Evolutionary conservation across 2,113 vertebrate species (phyloP), one percentile per base, ranked within the genome.

Genomic region (Xenopus tropicalis): DNA sequence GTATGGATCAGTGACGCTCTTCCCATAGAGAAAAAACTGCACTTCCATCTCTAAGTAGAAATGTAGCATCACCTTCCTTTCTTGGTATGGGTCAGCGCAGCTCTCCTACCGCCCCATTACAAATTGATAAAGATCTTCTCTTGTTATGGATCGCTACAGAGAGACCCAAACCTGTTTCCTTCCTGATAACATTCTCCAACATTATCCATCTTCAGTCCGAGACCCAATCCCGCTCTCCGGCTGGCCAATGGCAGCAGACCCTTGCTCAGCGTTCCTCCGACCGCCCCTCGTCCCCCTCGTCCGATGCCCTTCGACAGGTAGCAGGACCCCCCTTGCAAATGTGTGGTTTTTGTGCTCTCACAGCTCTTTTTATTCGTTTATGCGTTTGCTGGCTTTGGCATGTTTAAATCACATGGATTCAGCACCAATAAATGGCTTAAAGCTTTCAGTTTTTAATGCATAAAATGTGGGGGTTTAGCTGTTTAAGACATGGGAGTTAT

Each of bases 231-330:
- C 86, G 88, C 76, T 95, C 93, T 81, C 91, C 95, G 85, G 90
- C 92, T 72, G 92, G 96, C 68, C 93, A 94, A 78, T 96, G 95
- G 97, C 91, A 92, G 78, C 90, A 90, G 77, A 89, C 92, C 76
- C 80, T 84, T 82, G 88, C 89, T 69, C 82, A 88, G 72, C 88
- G 87, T 77, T 86, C 92, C 7, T 86, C 84, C 80, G 81, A 79
- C 10, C 87, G 86, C 65, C 88, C 90, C 2, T 88, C 90, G 78
- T 89, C 85, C 77, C 89, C 90, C 78, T 92, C 93, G 17, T 88
- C 91, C 44, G 90, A 93, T 85, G 87, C 87, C 17, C 84, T 91
- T 48, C 90, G 94, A 88, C 95, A 98, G 96, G 97, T 98, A 97
- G 90, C 84, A 43, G 66, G 66, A 37, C 29, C 29, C 43, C 81